These are phyloP conservation scores for Gambusia yucatana DNA, from an alignment of 2,797 vertebrate genomes.

Conservation along the genomic window DNA sequence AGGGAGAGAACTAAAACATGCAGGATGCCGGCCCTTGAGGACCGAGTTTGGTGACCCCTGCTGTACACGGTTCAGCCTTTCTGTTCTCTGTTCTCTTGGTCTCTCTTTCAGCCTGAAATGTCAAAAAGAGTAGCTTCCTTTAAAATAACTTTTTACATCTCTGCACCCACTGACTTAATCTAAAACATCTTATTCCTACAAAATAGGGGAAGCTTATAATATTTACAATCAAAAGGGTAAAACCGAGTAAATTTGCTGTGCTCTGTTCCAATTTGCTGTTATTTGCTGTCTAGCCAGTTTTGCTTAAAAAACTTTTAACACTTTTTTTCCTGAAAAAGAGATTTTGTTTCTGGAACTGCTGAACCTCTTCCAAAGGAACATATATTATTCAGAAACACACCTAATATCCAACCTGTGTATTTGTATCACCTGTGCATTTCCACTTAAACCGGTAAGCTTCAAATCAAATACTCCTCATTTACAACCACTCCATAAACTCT, in stretches of 20 bases:
- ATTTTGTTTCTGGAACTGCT: not conserved
- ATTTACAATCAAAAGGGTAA: not conserved
- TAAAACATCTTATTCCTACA: not conserved
- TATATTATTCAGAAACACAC: constrained; percentile 18
- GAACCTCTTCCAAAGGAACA: not conserved
- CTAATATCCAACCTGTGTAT: constrained; percentile 1
- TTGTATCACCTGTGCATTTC: not conserved
- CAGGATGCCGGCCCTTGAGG: too few relatives aligned
- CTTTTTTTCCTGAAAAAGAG: not conserved
- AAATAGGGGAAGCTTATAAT: not conserved
- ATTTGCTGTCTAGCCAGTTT: not conserved
- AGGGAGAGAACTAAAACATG: too few relatives aligned
- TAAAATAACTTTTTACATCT: not conserved
- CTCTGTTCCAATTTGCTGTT: not conserved
- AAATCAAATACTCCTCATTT: constrained; percentile 9
- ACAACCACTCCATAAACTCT: constrained; percentile 17
- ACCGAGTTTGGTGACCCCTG: too few relatives aligned
- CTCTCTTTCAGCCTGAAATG: not conserved
- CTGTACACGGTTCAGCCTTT: not conserved
- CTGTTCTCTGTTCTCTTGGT: not conserved
- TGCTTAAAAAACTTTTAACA: not conserved
- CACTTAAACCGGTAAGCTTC: not conserved
- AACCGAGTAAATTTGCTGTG: not conserved
- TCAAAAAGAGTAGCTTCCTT: not conserved
- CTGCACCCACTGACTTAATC: not conserved